phyloP scores from a whole-genome alignment of 2,888 invertebrate species.

The Melanophora roralis region DNA sequence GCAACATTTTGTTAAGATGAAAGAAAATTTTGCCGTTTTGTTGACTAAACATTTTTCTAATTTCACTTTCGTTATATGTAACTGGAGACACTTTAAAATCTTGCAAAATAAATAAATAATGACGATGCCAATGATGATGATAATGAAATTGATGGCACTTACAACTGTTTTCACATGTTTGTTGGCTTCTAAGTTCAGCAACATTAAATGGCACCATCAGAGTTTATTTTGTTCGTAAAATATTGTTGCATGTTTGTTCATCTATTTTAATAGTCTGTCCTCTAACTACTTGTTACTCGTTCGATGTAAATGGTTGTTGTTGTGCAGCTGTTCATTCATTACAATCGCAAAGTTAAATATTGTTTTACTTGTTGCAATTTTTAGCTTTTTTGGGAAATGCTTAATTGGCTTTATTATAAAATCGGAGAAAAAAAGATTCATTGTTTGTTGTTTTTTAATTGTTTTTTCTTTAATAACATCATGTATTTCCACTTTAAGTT shows the following conservation, averaged over 20 bases:
- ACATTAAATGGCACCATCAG: slow-evolving; percentile 21
- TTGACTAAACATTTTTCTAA: slow-evolving; percentile 38
- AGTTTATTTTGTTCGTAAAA: slow-evolving; percentile 12
- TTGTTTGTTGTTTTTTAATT: slow-evolving; percentile 17
- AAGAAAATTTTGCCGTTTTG: slow-evolving; percentile 23
- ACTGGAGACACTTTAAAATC: slow-evolving; percentile 1
- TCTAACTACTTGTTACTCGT: background rate
- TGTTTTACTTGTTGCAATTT: slow-evolving; percentile 23
- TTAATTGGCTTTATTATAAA: slow-evolving; percentile 25
- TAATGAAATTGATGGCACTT: slow-evolving; percentile 49
- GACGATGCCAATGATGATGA: background rate
- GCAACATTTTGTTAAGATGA: slow-evolving; percentile 22
- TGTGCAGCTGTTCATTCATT: slow-evolving; percentile 37
- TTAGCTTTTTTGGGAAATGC: slow-evolving; percentile 13
- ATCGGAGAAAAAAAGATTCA: background rate
- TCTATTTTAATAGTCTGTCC: background rate
- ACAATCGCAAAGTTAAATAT: too few relatives aligned
- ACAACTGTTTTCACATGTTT: slow-evolving; percentile 10
- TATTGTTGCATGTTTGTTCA: background rate
- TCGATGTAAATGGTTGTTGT: background rate
- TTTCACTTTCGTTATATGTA: slow-evolving; percentile 53
- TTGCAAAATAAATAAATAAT: slow-evolving; percentile 21
- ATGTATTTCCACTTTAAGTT: slow-evolving; percentile 16
- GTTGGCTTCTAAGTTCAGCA: slow-evolving; percentile 47
- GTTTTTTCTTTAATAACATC: background rate